Percentiles rank a stretch among this genome's conserved stretches.
These are phyloP conservation scores for Philantomba maxwellii DNA, from an alignment of 2,113 vertebrate genomes.

Conservation along the genomic window DNA sequence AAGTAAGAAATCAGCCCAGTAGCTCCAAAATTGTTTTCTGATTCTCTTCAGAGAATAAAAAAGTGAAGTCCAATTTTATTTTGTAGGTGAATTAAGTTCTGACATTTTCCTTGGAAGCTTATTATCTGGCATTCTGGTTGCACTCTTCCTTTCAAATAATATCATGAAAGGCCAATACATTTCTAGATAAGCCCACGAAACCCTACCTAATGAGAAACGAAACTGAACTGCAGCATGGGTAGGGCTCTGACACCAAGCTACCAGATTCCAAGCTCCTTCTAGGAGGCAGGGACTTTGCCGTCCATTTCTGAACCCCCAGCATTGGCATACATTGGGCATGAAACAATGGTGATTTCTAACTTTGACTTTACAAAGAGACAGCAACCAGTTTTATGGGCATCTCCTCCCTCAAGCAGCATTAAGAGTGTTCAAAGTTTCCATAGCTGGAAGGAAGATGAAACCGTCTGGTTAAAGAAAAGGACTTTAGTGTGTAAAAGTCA, in stretches of 20 bases:
- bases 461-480: neutral
- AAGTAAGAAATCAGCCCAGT: neutral
- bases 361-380: neutral
- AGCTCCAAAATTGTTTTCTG: constrained; percentile 9
- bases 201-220: neutral
- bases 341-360: neutral
- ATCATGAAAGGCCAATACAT: neutral
- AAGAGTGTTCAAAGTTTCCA: neutral
- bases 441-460: neutral
- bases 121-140: neutral
- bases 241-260: neutral
- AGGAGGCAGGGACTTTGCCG: neutral
- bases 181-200: neutral
- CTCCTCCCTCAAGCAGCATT: neutral
- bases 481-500: neutral
- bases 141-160: neutral
- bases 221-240: neutral
- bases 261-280: neutral
- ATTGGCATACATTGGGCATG: neutral
- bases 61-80: neutral
- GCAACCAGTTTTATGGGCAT: neutral
- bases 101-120: neutral
- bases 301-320: neutral
- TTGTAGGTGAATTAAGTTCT: neutral
- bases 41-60: constrained; percentile 4